Percentiles rank a stretch among this genome's conserved stretches.
Conservation (phyloP, 1,140 invertebrate species). For the Aradophagus sp. region DNA sequence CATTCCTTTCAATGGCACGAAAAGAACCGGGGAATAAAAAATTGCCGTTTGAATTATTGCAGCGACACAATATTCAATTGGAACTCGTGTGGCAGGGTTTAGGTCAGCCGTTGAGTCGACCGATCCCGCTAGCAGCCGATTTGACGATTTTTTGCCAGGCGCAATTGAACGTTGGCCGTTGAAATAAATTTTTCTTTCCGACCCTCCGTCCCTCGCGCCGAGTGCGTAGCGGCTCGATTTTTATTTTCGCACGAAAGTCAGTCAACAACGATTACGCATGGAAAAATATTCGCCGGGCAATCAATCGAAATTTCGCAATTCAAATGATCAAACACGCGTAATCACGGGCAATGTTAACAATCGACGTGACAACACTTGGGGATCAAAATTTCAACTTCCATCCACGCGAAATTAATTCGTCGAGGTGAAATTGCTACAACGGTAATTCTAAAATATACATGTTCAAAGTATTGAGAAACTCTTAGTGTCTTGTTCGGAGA, state of each 20-base stretch:
- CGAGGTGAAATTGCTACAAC: slow-evolving; percentile 9
- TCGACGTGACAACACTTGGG: background rate
- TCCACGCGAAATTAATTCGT: slow-evolving; percentile 16
- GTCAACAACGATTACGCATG: no score
- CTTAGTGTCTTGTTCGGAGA: slow-evolving; percentile 25
- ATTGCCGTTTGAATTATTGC: slow-evolving; percentile 27
- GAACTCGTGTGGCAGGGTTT: slow-evolving; percentile 37
- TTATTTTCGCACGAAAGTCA: slow-evolving; percentile 13
- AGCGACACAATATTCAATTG: slow-evolving; percentile 33
- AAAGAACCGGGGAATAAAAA: slow-evolving; percentile 21
- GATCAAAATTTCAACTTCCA: slow-evolving; percentile 9
- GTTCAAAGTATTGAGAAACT: slow-evolving; percentile 50
- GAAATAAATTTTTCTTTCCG: slow-evolving; percentile 23
- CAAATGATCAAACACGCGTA: slow-evolving; percentile 11
- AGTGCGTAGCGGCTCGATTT: background rate
- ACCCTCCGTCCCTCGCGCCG: no score
- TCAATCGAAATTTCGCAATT: background rate
- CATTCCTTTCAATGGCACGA: slow-evolving; percentile 13
- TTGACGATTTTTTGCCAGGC: slow-evolving; percentile 20
- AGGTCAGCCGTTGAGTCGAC: slow-evolving; percentile 29
- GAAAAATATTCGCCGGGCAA: no score
- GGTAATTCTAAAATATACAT: slow-evolving; percentile 42
- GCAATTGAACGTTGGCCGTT: slow-evolving; percentile 40
- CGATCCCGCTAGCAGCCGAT: slow-evolving; percentile 25
- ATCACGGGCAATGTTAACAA: slow-evolving; percentile 13